Percentiles rank a stretch among this genome's conserved stretches.
Conservation (phyloP, 2,113 vertebrate species). For the Neoarius graeffei region DNA sequence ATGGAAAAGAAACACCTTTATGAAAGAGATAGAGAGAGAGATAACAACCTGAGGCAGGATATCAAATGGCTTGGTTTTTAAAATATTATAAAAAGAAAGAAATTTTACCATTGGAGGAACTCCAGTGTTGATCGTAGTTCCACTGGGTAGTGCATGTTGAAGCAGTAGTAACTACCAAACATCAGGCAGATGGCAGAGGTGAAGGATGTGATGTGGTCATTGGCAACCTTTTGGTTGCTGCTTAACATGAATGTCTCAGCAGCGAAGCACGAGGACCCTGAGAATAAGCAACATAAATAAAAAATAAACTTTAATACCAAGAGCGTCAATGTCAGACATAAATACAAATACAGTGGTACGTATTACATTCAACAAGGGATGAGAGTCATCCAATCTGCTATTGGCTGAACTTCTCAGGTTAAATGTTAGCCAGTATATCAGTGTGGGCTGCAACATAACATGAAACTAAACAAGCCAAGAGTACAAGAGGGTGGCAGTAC, state of each 20-base stretch:
- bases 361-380: too few species aligned
- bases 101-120: too few species aligned
- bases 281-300: background rate
- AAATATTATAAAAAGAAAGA: too few species aligned
- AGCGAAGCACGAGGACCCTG: conserved; percentile 31
- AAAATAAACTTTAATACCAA: background rate
- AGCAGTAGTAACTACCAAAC: conserved; percentile 51
- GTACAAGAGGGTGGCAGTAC: background rate
- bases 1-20: too few species aligned
- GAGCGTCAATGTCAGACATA: background rate
- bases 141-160: conserved; percentile 54
- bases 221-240: conserved; percentile 43
- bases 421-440: conserved; percentile 10
- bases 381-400: too few species aligned
- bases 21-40: too few species aligned
- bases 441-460: background rate
- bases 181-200: conserved; percentile 50
- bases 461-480: background rate
- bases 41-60: too few species aligned
- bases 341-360: too few species aligned
- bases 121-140: conserved; percentile 47
- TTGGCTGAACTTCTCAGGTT: background rate
- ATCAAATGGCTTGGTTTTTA: too few species aligned
- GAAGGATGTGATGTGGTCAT: conserved; percentile 46
- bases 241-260: conserved; percentile 45